phyloP scores from a whole-genome alignment of 2,113 vertebrate species.

The Pycnonotus jocosus region DNA sequence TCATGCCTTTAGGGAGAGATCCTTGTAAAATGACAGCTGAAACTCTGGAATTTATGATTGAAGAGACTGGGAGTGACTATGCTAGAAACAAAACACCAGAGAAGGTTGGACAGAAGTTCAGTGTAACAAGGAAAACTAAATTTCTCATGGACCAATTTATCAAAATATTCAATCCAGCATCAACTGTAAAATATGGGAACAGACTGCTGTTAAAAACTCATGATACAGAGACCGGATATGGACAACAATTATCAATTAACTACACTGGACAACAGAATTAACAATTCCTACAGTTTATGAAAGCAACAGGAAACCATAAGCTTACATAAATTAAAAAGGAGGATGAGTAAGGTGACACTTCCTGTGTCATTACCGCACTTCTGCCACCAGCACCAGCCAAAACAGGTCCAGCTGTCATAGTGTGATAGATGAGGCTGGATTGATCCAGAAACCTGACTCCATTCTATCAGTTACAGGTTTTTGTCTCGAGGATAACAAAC shows the following conservation, averaged over 20 bases:
- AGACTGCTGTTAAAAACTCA: background rate
- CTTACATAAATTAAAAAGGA: background rate
- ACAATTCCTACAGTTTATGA: background rate
- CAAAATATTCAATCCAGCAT: background rate
- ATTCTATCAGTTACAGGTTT: background rate
- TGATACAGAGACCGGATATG: accelerated
- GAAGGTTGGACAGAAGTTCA: background rate
- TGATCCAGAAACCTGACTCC: background rate
- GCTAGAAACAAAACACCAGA: background rate
- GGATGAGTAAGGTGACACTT: background rate
- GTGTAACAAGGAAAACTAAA: background rate
- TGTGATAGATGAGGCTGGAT: background rate
- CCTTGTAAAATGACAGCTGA: background rate
- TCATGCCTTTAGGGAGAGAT: background rate
- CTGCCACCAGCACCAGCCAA: background rate
- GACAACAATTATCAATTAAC: background rate
- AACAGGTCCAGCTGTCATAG: background rate
- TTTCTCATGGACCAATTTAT: background rate
- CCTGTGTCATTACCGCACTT: background rate
- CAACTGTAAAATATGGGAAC: background rate
- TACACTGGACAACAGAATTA: background rate
- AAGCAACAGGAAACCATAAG: background rate
- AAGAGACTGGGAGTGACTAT: background rate
- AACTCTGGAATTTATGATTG: background rate
- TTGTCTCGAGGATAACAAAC: background rate